Evolutionary conservation across 2,888 invertebrate species (phyloP).

Genomic region (Omphaloscelis lunosa): DNA sequence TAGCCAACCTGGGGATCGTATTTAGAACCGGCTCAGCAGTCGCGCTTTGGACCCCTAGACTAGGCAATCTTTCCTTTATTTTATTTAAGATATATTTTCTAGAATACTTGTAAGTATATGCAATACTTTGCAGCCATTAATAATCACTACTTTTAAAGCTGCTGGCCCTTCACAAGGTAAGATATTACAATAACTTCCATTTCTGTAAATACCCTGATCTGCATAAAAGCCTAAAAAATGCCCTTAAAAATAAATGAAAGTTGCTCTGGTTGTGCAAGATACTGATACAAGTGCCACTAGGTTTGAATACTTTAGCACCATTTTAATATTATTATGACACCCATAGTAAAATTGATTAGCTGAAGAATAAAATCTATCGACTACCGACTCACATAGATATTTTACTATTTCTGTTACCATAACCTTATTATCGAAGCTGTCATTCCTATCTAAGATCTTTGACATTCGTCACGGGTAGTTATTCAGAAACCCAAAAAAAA

Average conservation of each 20-base stretch:
- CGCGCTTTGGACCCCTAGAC: not conserved
- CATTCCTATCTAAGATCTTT: not conserved
- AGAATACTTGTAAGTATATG: not conserved
- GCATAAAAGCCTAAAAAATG: constrained; percentile 23
- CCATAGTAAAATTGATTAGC: not conserved
- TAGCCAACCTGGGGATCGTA: not conserved
- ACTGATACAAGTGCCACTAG: not conserved
- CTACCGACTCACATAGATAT: not conserved
- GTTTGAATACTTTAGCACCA: constrained; percentile 16
- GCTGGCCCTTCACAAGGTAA: not conserved
- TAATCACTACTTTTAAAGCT: not conserved
- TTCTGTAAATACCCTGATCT: not conserved
- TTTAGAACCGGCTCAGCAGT: not conserved
- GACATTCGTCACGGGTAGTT: not conserved
- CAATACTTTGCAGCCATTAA: not conserved
- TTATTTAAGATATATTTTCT: not conserved
- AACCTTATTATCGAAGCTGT: too few species aligned
- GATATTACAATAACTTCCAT: not conserved
- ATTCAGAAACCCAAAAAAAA: not conserved
- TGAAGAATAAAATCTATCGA: not conserved
- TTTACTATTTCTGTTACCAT: not conserved
- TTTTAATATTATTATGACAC: too few species aligned
- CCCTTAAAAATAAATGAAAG: constrained; percentile 45
- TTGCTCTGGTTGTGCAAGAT: constrained; percentile 35
- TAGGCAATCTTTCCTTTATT: not conserved